These are phyloP conservation scores for Bostrychus sinensis DNA, from an alignment of 2,113 vertebrate genomes.

Conservation along the genomic window DNA sequence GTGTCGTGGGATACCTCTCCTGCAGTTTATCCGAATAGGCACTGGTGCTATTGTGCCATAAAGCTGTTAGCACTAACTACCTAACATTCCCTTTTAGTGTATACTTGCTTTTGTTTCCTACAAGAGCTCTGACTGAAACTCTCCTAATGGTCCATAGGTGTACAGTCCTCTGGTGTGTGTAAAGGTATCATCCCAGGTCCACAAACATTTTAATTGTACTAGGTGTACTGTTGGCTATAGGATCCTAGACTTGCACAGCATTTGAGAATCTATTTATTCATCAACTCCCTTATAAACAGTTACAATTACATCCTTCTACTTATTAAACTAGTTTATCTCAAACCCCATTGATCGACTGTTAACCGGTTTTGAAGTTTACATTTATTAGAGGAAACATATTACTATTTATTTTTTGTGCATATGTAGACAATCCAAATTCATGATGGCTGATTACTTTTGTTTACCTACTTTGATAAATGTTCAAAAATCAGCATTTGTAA, in stretches of 20 bases:
- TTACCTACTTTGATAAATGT: neutral
- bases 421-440: constrained; percentile 32
- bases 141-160: neutral
- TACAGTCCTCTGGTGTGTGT: neutral
- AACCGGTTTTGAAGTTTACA: constrained; percentile 12
- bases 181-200: neutral
- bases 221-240: neutral
- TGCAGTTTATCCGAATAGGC: constrained; percentile 19
- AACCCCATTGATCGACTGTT: constrained; percentile 28
- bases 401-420: constrained; percentile 12
- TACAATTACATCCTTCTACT: neutral
- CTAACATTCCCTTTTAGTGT: neutral
- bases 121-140: neutral
- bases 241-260: too few relatives aligned
- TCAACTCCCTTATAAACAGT: neutral
- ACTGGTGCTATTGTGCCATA: constrained; percentile 24
- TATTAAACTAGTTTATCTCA: neutral
- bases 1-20: neutral
- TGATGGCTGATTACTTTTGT: constrained; percentile 14
- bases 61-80: neutral
- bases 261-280: neutral
- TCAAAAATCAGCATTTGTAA: rapidly evolving
- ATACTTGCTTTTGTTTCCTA: neutral
- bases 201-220: neutral
- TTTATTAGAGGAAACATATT: constrained; percentile 11